These are phyloP conservation scores for Drosophila azteca DNA, from an alignment of 1,140 invertebrate species.

Conservation along the genomic window DNA sequence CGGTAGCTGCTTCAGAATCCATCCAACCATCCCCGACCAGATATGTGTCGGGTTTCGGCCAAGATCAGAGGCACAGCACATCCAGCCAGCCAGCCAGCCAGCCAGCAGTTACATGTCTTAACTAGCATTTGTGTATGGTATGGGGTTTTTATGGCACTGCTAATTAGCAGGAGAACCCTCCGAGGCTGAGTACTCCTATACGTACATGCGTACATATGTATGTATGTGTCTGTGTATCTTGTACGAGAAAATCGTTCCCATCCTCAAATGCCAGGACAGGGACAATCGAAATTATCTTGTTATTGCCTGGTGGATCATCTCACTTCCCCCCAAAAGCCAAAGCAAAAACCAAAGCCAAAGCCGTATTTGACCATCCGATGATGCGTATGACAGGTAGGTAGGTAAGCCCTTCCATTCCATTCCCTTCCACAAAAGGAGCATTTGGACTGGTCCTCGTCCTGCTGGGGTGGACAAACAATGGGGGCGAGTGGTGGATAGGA, in stretches of 20 bases:
- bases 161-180: constrained; percentile 47
- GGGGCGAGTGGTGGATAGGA: background rate
- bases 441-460: background rate
- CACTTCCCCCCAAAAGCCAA: constrained; percentile 16
- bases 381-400: constrained; percentile 38
- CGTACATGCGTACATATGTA: background rate
- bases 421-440: background rate
- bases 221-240: too few species aligned
- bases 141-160: constrained; percentile 65
- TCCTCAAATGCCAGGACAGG: background rate
- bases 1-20: background rate
- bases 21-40: too few species aligned
- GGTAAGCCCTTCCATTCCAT: background rate
- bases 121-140: constrained; percentile 49
- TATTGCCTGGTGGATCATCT: constrained; percentile 42
- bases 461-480: constrained; percentile 28
- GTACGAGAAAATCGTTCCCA: too few species aligned
- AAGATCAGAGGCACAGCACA: constrained; percentile 53
- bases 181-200: background rate
- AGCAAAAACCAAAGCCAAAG: background rate
- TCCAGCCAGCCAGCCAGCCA: too few species aligned
- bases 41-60: constrained; percentile 5
- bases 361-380: constrained; percentile 33
- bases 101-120: constrained; percentile 9
- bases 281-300: constrained; percentile 15